A percentile compares a stretch with the other conserved stretches of the same genome.
These are phyloP conservation scores for Indicator indicator DNA, from an alignment of 2,113 vertebrate species.

Conservation along the genomic window DNA sequence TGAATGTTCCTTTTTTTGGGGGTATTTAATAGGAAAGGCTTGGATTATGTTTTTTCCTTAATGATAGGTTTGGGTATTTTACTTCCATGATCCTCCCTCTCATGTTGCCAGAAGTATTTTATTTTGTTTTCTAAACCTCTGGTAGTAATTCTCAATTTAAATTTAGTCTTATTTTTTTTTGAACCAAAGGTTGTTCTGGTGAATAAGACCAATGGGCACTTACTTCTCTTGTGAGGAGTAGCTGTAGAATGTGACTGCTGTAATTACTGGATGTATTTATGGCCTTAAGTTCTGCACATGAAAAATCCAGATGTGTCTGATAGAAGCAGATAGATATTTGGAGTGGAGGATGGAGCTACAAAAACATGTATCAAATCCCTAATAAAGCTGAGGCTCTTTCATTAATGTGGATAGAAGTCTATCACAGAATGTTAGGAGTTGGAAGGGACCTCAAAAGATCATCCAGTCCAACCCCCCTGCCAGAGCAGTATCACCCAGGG, in stretches of 20 bases:
- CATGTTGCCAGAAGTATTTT: not conserved
- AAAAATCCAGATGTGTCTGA: constrained; percentile 8
- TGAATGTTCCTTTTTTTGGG: not conserved
- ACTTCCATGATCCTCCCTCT: constrained; percentile 11
- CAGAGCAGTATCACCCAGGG: too few relatives aligned
- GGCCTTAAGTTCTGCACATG: not conserved
- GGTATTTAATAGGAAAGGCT: constrained; percentile 10
- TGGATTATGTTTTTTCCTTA: constrained; percentile 22
- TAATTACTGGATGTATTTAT: constrained; percentile 50
- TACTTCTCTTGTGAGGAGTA: constrained; percentile 50
- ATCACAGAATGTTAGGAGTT: not conserved
- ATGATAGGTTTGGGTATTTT: constrained; percentile 10
- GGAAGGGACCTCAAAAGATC: too few relatives aligned
- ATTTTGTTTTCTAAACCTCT: constrained; percentile 36
- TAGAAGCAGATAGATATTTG: not conserved
- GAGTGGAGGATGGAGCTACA: not conserved
- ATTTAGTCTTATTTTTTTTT: constrained; percentile 9
- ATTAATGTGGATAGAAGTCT: not conserved
- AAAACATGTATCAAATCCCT: not conserved
- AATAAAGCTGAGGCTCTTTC: not conserved
- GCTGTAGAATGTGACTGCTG: not conserved
- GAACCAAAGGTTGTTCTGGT: constrained; percentile 30
- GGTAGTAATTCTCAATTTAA: constrained; percentile 53
- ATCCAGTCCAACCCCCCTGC: too few relatives aligned
- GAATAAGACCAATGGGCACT: not conserved